A percentile compares a stretch with the other conserved stretches of the same genome.
Evolutionary conservation across 2,113 vertebrate genomes (phyloP).

Genomic region (Nicator chloris): DNA sequence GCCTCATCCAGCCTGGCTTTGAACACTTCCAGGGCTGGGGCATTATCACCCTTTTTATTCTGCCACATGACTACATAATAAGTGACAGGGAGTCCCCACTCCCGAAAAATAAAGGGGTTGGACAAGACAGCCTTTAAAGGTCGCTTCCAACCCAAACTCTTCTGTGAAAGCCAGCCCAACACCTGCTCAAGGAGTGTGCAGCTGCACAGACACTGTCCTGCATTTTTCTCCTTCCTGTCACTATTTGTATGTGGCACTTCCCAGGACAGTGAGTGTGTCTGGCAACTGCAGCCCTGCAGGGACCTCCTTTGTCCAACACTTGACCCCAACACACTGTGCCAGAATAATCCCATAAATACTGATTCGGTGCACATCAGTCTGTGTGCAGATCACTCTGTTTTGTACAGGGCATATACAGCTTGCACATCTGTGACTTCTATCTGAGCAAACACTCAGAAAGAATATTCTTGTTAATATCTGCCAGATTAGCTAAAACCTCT

Average conservation of each 20-base stretch:
- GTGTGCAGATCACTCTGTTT: accelerated
- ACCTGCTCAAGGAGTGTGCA: neutral
- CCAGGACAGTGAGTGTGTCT: no score
- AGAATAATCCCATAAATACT: neutral
- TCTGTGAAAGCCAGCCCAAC: accelerated
- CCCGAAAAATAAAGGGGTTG: neutral
- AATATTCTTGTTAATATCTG: neutral
- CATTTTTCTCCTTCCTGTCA: no score
- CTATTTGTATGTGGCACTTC: no score
- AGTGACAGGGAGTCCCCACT: neutral
- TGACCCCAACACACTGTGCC: neutral
- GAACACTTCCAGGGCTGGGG: neutral
- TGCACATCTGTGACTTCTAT: accelerated
- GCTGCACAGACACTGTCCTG: neutral
- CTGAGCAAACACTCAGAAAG: neutral
- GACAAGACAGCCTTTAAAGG: neutral
- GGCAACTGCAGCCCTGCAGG: neutral
- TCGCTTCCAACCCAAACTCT: neutral
- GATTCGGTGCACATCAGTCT: accelerated
- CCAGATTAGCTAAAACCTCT: neutral
- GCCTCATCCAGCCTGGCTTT: neutral
- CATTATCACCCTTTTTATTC: neutral
- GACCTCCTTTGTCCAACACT: neutral
- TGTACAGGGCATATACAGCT: accelerated
- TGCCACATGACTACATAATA: neutral